Base-by-base conservation (phyloP, 2,888 invertebrate genomes). In the Chrysolina haemoptera region DNA sequence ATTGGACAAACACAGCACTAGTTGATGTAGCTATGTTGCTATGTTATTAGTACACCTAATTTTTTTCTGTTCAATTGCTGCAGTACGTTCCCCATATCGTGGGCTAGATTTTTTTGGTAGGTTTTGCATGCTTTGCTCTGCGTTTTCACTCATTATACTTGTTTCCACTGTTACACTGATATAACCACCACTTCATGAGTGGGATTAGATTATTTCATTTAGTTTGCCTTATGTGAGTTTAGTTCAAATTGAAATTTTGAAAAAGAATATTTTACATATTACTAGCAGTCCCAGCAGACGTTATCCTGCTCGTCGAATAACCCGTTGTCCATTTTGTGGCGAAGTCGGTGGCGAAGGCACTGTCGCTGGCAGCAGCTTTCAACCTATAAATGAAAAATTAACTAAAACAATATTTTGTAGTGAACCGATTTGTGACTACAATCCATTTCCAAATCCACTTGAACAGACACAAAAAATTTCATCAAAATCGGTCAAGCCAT, bases 61-160 rank as follows among this genome's bases (percentile, higher is more conserved):
- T 78, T 83, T 82, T 81, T 78, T 79, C 79, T 84, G 71, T 80
- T 80, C 77, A 76, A 79, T 84, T 83, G 84, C 84, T 84, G 87
- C 88, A 87, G 88, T 87, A 83, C 86, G 85, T 80, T 85, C 87
- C 77, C 86, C 87, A 82, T 85, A 86, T 85, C 86, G 83, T 84
- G 87, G 87, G 85, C 85, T 87, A 86, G 86, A 86, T 84, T 85
- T 84, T 82, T 84, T 88, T 84, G 88, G 88, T 88, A 88, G 87
- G 88, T 88, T 79, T 76, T 81, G 85, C 84, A 84, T 84, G 85
- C 53, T 70, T 71, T 78, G 84, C 85, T 83, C 82, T 82, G 83
- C 68, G 82, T 83, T 83, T 65, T 55, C 62, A 71, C 70, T 53
- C 16, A 18, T 55, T 62, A 71, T 43, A 65, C 43, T 16, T 43